Conservation (phyloP, 2,113 vertebrate species). For the Dolichotis patagonum region DNA sequence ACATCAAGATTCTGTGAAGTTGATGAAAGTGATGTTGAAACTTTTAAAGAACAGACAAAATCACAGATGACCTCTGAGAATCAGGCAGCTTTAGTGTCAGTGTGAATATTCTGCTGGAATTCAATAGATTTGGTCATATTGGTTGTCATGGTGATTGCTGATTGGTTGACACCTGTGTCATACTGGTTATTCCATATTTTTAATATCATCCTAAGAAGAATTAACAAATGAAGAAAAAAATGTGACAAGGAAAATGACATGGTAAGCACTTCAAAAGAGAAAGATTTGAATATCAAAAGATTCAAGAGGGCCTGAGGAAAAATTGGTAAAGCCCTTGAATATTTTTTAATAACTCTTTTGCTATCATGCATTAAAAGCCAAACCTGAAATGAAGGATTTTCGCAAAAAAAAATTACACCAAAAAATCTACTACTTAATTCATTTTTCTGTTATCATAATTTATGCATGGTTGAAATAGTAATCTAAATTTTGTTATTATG, state of each 20-base stretch:
- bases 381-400: slow-evolving; percentile 68
- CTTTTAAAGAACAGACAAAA: neutral
- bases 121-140: neutral
- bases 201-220: neutral
- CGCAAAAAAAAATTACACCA: slow-evolving; percentile 66
- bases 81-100: neutral
- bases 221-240: slow-evolving; percentile 37
- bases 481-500: slow-evolving; percentile 48
- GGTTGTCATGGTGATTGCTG: neutral
- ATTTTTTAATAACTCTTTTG: slow-evolving; percentile 71
- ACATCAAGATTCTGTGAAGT: neutral
- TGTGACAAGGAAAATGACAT: neutral
- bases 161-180: neutral
- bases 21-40: neutral
- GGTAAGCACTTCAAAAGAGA: slow-evolving; percentile 71
- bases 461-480: slow-evolving; percentile 8
- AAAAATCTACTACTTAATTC: slow-evolving; percentile 35
- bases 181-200: slow-evolving; percentile 1
- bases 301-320: slow-evolving; percentile 51
- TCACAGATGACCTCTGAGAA: neutral
- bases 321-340: slow-evolving; percentile 36
- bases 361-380: slow-evolving; percentile 48
- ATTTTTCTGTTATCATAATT: slow-evolving; percentile 42
- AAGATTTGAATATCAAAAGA: slow-evolving; percentile 77
- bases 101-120: neutral